phyloP scores from a whole-genome alignment of 1,140 invertebrate genomes.

The Heliconius hermathena region DNA sequence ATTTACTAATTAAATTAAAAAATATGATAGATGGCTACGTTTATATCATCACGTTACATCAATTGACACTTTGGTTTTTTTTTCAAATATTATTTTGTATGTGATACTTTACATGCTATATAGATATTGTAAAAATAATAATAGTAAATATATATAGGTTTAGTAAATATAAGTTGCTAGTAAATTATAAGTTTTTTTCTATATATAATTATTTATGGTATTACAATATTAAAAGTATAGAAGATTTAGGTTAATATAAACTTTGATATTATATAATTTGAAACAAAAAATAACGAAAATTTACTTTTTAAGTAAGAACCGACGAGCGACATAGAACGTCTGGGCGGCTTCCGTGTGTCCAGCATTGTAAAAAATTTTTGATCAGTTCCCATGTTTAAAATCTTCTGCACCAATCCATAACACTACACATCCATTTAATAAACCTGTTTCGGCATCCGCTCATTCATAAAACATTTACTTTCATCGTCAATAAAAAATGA shows the following conservation, averaged over 20 bases:
- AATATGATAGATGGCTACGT: no score
- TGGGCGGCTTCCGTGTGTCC: conserved; percentile 69
- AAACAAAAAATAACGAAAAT: conserved; percentile 1
- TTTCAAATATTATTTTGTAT: no score
- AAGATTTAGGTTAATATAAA: not conserved
- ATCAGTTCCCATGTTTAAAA: conserved; percentile 52
- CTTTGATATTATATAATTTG: not conserved
- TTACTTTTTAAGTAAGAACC: conserved; percentile 42
- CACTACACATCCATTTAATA: conserved; percentile 69
- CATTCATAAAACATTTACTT: conserved; percentile 70
- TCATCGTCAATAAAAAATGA: conserved; percentile 58
- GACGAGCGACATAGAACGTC: conserved; percentile 70
- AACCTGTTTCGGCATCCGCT: conserved; percentile 65
- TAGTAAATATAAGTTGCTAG: no score
- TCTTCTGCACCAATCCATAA: conserved; percentile 67
- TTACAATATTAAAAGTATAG: no score
- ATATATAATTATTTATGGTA: no score
- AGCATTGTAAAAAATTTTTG: conserved; percentile 66
- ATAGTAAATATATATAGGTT: no score
- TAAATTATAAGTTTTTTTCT: no score
- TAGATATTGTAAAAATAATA: no score
- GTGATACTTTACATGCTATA: no score
- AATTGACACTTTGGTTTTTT: not conserved
- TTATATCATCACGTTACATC: no score
- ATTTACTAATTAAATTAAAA: no score